These are phyloP conservation scores for Pelmatolapia mariae DNA, from an alignment of 2,113 vertebrate species.

Conservation along the genomic window DNA sequence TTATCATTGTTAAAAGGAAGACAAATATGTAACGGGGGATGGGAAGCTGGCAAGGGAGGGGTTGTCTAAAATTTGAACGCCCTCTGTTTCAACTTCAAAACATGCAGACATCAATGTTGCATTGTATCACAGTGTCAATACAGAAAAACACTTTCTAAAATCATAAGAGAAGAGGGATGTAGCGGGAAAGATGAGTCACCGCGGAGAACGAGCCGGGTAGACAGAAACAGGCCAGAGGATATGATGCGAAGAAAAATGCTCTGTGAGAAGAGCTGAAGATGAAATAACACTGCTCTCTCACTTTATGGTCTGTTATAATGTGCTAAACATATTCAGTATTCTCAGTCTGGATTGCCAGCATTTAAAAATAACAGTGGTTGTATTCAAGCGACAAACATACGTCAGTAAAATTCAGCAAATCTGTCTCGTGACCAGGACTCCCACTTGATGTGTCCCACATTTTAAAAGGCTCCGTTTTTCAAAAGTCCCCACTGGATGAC, in stretches of 20 bases:
- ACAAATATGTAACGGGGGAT: not conserved
- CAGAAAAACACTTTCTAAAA: constrained; percentile 2
- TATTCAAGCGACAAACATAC: not conserved
- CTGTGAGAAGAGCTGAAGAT: not conserved
- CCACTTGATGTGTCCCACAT: not conserved
- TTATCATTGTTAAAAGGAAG: not conserved
- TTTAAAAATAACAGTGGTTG: not conserved
- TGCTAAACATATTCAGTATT: not conserved
- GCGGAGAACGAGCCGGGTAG: not conserved
- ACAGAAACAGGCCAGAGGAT: constrained; percentile 12
- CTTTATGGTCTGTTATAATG: not conserved
- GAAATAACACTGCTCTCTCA: not conserved
- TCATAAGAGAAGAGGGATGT: not conserved
- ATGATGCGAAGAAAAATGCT: not conserved
- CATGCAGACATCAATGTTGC: constrained; percentile 8
- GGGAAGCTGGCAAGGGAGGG: not conserved
- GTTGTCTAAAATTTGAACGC: not conserved
- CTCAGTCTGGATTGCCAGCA: not conserved
- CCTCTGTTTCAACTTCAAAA: constrained; percentile 4
- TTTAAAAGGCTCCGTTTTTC: not conserved
- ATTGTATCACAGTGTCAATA: not conserved
- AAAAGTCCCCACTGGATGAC: not conserved
- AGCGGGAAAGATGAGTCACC: constrained; percentile 6
- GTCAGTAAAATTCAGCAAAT: not conserved
- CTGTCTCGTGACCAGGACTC: not conserved